A percentile compares a stretch with the other conserved stretches of the same genome.
phyloP scores from a whole-genome alignment of 2,888 invertebrate genomes.

The Boloria selene region DNA sequence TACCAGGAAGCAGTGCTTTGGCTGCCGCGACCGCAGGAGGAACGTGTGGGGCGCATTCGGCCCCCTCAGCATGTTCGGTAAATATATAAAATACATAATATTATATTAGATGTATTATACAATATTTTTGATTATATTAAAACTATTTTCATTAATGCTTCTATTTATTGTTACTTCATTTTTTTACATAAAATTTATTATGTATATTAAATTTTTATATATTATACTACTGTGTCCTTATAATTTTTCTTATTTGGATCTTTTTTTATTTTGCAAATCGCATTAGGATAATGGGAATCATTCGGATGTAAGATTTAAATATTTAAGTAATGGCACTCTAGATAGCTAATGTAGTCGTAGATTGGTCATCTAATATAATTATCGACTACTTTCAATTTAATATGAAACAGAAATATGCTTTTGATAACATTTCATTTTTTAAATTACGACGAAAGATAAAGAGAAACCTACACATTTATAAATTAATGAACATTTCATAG shows the following conservation, averaged over 20 bases:
- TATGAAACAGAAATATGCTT: not conserved
- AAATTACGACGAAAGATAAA: no score
- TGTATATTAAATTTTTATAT: not conserved
- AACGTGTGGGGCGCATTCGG: conserved; percentile 73
- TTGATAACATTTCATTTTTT: no score
- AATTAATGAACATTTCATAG: no score
- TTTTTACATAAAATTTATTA: not conserved
- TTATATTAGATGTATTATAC: not conserved
- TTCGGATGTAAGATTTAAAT: conserved; percentile 40
- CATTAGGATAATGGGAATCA: conserved; percentile 43
- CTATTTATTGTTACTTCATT: not conserved
- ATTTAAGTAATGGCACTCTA: conserved; percentile 42
- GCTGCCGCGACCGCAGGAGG: conserved; percentile 74
- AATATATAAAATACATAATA: conserved; percentile 39
- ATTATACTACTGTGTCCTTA: not conserved
- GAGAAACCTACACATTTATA: no score
- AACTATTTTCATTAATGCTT: not conserved
- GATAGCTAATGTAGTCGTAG: conserved; percentile 26
- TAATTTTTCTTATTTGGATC: conserved; percentile 21
- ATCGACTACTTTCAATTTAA: not conserved
- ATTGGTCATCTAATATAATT: not conserved
- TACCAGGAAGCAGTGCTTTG: conserved; percentile 76
- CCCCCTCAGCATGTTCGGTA: conserved; percentile 78
- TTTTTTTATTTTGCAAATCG: conserved; percentile 38
- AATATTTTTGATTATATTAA: not conserved